These are phyloP conservation scores for Danio choprae DNA, from an alignment of 2,797 vertebrate genomes.

Conservation along the genomic window DNA sequence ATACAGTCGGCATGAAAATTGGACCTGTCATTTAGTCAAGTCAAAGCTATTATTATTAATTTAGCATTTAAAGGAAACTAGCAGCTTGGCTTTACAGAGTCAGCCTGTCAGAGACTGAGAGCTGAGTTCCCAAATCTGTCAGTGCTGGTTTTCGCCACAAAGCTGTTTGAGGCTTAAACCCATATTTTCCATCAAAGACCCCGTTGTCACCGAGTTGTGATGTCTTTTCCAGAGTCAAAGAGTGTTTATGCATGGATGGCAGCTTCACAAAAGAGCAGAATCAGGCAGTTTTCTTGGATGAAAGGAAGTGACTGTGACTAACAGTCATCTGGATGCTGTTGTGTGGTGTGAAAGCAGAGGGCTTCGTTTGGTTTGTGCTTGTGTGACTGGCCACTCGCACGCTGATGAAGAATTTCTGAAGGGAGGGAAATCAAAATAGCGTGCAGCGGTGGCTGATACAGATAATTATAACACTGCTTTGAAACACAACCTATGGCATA, in stretches of 20 bases:
- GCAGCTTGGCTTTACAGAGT: conserved; percentile 12
- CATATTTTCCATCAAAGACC: conserved; percentile 38
- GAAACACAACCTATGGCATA: background rate
- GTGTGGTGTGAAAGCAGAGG: background rate
- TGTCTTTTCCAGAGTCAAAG: conserved; percentile 30
- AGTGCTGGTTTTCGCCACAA: conserved; percentile 23
- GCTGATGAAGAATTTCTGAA: background rate
- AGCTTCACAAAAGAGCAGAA: conserved; percentile 17
- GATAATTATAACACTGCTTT: background rate
- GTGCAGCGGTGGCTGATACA: background rate
- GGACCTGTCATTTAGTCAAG: background rate
- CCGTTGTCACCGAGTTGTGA: conserved; percentile 22
- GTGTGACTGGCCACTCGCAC: background rate
- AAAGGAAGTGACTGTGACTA: conserved; percentile 37
- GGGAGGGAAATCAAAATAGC: background rate
- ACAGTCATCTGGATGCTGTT: conserved; percentile 30
- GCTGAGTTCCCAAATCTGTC: conserved; percentile 13
- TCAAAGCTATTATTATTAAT: conserved; percentile 12
- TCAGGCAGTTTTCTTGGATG: conserved; percentile 36
- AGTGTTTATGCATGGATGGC: background rate
- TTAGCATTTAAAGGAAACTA: conserved; percentile 4
- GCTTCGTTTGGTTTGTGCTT: conserved; percentile 14
- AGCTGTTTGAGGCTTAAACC: conserved; percentile 3
- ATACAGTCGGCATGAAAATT: background rate
- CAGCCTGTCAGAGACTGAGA: background rate